Conservation (phyloP, 2,888 invertebrate species). For the Apamea anceps region DNA sequence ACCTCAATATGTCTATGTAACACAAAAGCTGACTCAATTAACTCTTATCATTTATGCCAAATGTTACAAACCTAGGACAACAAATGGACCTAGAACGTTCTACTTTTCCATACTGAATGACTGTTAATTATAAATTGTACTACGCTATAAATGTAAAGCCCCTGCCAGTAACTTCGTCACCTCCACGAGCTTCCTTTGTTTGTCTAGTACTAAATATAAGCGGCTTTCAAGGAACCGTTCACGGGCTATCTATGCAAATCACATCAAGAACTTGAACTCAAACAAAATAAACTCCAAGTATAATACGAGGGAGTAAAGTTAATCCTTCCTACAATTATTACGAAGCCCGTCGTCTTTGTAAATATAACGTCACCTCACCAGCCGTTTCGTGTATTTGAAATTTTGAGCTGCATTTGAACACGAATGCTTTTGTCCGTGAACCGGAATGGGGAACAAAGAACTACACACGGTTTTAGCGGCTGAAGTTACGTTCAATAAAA, state of each 20-base stretch:
- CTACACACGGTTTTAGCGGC: conserved; percentile 49
- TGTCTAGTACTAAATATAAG: conserved; percentile 59
- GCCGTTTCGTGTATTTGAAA: conserved; percentile 72
- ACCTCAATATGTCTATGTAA: conserved; percentile 38
- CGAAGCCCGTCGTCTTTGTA: conserved; percentile 45
- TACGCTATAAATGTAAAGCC: conserved; percentile 42
- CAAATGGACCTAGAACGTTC: conserved; percentile 1
- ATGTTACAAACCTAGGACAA: conserved; percentile 22
- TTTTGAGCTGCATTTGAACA: conserved; percentile 76
- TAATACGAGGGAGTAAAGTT: conserved; percentile 49
- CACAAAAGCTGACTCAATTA: conserved; percentile 42
- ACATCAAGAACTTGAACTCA: conserved; percentile 47
- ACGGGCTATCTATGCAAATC: conserved; percentile 65
- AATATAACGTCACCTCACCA: conserved; percentile 73
- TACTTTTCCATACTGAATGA: conserved; percentile 13
- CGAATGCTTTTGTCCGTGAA: conserved; percentile 75
- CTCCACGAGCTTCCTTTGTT: conserved; percentile 60
- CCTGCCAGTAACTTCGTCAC: conserved; percentile 47
- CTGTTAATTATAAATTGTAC: conserved; percentile 21
- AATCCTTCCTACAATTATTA: conserved; percentile 49
- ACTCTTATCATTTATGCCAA: conserved; percentile 43
- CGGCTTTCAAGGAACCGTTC: conserved; percentile 54
- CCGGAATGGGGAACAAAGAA: conserved; percentile 71
- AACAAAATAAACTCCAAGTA: conserved; percentile 54
- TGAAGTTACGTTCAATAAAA: conserved; percentile 61